Conservation (phyloP, 2,888 invertebrate species). For the Formica aserva region DNA sequence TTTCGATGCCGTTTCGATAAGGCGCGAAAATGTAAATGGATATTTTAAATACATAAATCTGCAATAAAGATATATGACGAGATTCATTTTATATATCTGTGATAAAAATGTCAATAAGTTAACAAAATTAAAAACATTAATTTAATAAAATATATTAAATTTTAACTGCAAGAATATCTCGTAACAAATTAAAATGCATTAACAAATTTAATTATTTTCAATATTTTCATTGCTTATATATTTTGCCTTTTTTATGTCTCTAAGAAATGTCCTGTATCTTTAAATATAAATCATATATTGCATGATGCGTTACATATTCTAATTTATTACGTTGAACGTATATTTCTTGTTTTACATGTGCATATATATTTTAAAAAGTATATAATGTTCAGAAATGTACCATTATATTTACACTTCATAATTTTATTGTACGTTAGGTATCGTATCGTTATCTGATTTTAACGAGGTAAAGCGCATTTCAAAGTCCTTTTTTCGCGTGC, state of each 20-base stretch:
- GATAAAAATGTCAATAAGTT: neutral
- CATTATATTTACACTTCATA: neutral
- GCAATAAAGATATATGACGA: constrained; percentile 19
- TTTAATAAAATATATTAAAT: constrained; percentile 1
- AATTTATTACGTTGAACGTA: constrained; percentile 6
- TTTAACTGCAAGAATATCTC: neutral
- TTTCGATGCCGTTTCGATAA: constrained; percentile 36
- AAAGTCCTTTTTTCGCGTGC: constrained; percentile 46
- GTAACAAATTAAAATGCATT: neutral
- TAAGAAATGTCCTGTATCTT: neutral
- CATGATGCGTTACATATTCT: neutral
- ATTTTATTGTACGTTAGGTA: neutral
- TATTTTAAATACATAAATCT: constrained; percentile 22
- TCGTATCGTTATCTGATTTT: constrained; percentile 10
- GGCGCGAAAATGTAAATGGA: neutral
- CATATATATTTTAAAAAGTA: neutral
- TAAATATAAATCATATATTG: constrained; percentile 20
- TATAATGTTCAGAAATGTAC: constrained; percentile 6
- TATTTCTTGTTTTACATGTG: neutral
- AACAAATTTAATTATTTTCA: neutral
- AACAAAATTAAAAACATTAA: constrained; percentile 28
- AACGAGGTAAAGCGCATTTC: constrained; percentile 53
- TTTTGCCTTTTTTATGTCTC: neutral
- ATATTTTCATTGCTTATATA: neutral
- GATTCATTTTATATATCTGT: neutral